Base-by-base conservation (phyloP, 2,113 vertebrate genomes). In the Solea solea region DNA sequence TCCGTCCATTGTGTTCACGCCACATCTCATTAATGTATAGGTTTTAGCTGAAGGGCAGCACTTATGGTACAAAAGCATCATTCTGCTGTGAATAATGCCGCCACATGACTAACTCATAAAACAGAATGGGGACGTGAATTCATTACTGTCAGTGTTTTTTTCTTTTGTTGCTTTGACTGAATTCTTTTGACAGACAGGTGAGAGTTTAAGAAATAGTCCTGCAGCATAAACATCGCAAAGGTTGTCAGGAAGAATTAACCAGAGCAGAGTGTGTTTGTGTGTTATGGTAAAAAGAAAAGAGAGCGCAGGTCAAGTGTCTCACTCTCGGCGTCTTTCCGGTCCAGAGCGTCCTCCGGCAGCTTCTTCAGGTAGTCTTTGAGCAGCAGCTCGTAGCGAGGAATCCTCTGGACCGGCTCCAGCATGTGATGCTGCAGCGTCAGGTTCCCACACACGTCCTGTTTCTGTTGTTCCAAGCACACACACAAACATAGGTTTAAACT, bases 341-440 rank as follows among this genome's bases (percentile, higher is more conserved):
- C 98, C 0, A 89, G 93, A 10, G 96, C 94, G 0, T 96, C 95
- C 5, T 89, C 91, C 0, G 97, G 96, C 64, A 99, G 95, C 84
- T 96, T 96, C 93, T 95, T 98, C 84, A 99, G 93, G 82, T 99
- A 99, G 93, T 99, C 97, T 83, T 95, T 98, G 68, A 99, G 94
- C 55, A 99, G 90, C 74, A 99, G 92, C 84, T 98, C 96, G 0
- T 99, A 99, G 63, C 98, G 96, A 49, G 98, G 98, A 86, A 99
- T 96, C 79, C 98, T 94, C 76, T 99, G 98, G 76, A 99, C 96
- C 0, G 98, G 98, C 82, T 99, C 98, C 71, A 99, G 90, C 98
- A 99, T 99, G 88, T 99, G 98, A 80, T 99, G 98, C 89, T 99
- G 98, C 81, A 99, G 78, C 0, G 97, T 99, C 90, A 99, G 88